Percentiles rank a stretch among this genome's conserved stretches.
These are phyloP conservation scores for Merodon equestris DNA, from an alignment of 2,888 invertebrate genomes.

Conservation along the genomic window DNA sequence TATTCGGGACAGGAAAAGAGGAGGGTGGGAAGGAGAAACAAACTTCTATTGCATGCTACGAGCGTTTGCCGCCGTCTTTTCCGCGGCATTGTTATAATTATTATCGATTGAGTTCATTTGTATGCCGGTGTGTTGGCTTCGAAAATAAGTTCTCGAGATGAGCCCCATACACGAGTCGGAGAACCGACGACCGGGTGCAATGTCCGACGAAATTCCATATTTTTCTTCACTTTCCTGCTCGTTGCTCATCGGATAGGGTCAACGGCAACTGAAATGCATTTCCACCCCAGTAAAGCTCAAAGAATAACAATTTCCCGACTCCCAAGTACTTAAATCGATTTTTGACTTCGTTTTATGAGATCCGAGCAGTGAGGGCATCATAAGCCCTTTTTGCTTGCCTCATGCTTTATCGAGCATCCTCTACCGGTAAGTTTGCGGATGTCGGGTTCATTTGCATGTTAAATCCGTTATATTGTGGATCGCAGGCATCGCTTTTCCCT, in stretches of 20 bases:
- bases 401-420: slow-evolving; percentile 54
- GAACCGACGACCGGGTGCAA: slow-evolving; percentile 34
- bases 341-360: slow-evolving; percentile 55
- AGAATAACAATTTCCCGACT: slow-evolving; percentile 53
- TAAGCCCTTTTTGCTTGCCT: slow-evolving; percentile 13
- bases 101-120: slow-evolving; percentile 64
- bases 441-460: slow-evolving; percentile 52
- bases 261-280: slow-evolving; percentile 52
- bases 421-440: slow-evolving; percentile 23
- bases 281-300: slow-evolving; percentile 60
- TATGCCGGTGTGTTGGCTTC: slow-evolving; percentile 52
- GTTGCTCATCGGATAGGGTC: slow-evolving; percentile 3
- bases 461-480: slow-evolving; percentile 15
- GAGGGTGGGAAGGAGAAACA: slow-evolving; percentile 4
- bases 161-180: background rate
- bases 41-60: too few species aligned
- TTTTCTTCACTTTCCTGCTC: slow-evolving; percentile 4
- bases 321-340: slow-evolving; percentile 58
- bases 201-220: slow-evolving; percentile 34
- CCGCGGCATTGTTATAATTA: slow-evolving; percentile 50
- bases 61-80: slow-evolving; percentile 24
- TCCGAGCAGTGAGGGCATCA: slow-evolving; percentile 31
- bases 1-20: background rate
- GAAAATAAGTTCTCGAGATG: slow-evolving; percentile 16
- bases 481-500: background rate